These are phyloP conservation scores for Andrena marginata DNA, from an alignment of 2,888 invertebrate genomes.

Conservation along the genomic window DNA sequence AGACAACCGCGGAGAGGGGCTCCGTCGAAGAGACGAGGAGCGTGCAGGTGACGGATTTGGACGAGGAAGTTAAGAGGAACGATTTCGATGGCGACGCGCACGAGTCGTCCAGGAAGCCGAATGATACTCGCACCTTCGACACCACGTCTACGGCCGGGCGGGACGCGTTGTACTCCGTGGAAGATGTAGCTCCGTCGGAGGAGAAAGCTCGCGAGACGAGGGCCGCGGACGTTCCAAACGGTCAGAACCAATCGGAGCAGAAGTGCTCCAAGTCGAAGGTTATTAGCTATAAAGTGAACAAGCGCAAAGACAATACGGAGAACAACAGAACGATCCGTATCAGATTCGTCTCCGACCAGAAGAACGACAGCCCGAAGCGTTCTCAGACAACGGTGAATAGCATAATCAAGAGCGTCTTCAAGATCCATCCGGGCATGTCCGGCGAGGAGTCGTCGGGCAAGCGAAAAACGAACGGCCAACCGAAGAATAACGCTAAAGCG, in stretches of 20 bases:
- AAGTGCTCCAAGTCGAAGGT: conserved; percentile 53
- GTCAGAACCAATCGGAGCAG: conserved; percentile 45
- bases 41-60: conserved; percentile 74
- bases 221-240: conserved; percentile 39
- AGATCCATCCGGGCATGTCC: conserved; percentile 70
- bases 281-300: conserved; percentile 47
- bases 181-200: conserved; percentile 11
- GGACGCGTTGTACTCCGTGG: conserved; percentile 28
- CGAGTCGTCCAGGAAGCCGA: conserved; percentile 43
- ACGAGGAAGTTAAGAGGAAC: conserved; percentile 69
- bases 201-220: conserved; percentile 60
- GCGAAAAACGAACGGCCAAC: conserved; percentile 64
- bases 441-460: conserved; percentile 61
- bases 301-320: conserved; percentile 60
- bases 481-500: conserved; percentile 54
- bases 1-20: conserved; percentile 38
- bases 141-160: conserved; percentile 10
- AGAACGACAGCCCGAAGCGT: conserved; percentile 75
- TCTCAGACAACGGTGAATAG: conserved; percentile 78
- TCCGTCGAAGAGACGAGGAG: conserved; percentile 57
- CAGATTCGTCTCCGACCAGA: conserved; percentile 66
- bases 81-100: conserved; percentile 19
- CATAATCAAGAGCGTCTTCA: conserved; percentile 79
- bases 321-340: conserved; percentile 59
- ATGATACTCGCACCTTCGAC: conserved; percentile 23